Evolutionary conservation across 2,888 invertebrate genomes (phyloP).

Genomic region (Sphaerophoria taeniata): DNA sequence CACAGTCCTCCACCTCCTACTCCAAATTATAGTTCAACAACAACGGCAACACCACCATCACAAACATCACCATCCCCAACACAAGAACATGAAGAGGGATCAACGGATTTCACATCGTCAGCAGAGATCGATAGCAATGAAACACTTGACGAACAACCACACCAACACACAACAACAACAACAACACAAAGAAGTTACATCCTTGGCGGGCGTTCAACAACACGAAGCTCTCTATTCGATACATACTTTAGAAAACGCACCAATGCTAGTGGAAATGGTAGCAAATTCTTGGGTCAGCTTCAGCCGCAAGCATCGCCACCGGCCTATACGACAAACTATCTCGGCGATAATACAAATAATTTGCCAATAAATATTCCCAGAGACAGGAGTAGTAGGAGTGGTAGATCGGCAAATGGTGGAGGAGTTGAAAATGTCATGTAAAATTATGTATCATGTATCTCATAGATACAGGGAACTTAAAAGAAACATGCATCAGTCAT

Average conservation of each 20-base stretch:
- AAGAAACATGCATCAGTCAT: slow-evolving; percentile 42
- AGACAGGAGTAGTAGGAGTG: slow-evolving; percentile 65
- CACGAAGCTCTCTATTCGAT: slow-evolving; percentile 80
- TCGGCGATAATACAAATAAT: slow-evolving; percentile 82
- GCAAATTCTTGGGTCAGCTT: slow-evolving; percentile 59
- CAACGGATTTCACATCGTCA: slow-evolving; percentile 36
- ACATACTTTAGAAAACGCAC: slow-evolving; percentile 81
- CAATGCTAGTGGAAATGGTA: slow-evolving; percentile 63
- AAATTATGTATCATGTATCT: slow-evolving; percentile 52
- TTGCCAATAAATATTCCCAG: slow-evolving; percentile 77
- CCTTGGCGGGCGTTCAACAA: slow-evolving; percentile 75
- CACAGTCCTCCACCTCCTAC: slow-evolving; percentile 67
- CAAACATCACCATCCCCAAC: slow-evolving; percentile 51
- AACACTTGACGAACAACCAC: slow-evolving; percentile 47
- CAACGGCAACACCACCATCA: slow-evolving; percentile 40
- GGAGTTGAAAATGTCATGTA: slow-evolving; percentile 22
- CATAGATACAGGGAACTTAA: slow-evolving; percentile 53
- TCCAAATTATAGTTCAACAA: slow-evolving; percentile 72
- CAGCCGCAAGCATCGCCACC: slow-evolving; percentile 72
- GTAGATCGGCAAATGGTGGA: slow-evolving; percentile 35
- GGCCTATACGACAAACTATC: slow-evolving; percentile 84
- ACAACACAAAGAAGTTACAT: slow-evolving; percentile 74
- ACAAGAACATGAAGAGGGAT: slow-evolving; percentile 75
- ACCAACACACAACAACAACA: slow-evolving; percentile 53
- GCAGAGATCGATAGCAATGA: slow-evolving; percentile 63